Conservation (phyloP, 2,888 invertebrate genomes). For the Choreutis nemorana region DNA sequence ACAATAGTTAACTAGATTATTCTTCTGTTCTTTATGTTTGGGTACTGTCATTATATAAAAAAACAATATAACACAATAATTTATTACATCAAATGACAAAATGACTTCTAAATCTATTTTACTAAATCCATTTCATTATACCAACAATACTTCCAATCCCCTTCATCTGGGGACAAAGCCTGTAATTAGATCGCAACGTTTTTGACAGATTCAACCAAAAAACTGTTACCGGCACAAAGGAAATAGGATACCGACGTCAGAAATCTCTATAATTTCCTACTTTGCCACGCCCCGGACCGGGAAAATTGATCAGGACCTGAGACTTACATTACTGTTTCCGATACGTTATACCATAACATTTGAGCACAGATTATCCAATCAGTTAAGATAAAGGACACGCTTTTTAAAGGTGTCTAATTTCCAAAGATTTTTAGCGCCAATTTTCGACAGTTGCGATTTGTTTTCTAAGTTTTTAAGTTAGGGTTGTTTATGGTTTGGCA, state of each 20-base stretch:
- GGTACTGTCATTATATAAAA: too few species aligned
- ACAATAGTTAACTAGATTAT: too few species aligned
- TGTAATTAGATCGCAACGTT: slow-evolving; percentile 52
- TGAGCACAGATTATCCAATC: slow-evolving; percentile 67
- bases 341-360: slow-evolving; percentile 60
- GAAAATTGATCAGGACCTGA: slow-evolving; percentile 56
- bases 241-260: slow-evolving; percentile 46
- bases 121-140: slow-evolving; percentile 24
- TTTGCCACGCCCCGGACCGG: slow-evolving; percentile 39
- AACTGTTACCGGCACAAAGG: slow-evolving; percentile 38
- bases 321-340: slow-evolving; percentile 61
- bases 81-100: slow-evolving; percentile 11
- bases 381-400: slow-evolving; percentile 65
- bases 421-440: slow-evolving; percentile 26
- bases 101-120: slow-evolving; percentile 33
- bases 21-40: too few species aligned
- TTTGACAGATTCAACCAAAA: slow-evolving; percentile 53
- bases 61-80: too few species aligned
- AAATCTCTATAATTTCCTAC: slow-evolving; percentile 60
- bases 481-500: too few species aligned
- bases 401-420: slow-evolving; percentile 36
- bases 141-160: slow-evolving; percentile 22
- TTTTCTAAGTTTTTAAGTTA: too few species aligned
- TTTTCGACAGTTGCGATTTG: slow-evolving; percentile 23
- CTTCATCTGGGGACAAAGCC: slow-evolving; percentile 33